phyloP scores from a whole-genome alignment of 2,888 invertebrate genomes.

The Nemapogon koenigi region DNA sequence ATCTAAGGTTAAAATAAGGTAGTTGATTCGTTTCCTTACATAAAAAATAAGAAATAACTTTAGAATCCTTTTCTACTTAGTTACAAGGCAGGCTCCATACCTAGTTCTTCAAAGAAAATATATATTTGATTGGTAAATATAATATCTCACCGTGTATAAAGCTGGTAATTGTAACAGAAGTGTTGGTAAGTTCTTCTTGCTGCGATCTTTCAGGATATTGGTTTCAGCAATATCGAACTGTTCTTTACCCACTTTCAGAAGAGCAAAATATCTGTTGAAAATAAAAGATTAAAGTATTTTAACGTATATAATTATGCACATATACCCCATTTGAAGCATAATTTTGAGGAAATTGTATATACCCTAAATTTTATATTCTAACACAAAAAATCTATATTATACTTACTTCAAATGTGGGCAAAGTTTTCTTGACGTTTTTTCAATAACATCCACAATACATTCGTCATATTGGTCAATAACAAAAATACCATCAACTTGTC shows the following conservation, averaged over 20 bases:
- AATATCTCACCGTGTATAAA: constrained; percentile 1
- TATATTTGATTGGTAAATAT: too few relatives aligned
- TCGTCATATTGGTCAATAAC: constrained; percentile 1
- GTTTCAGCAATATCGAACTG: neutral
- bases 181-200: neutral
- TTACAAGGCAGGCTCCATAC: too few relatives aligned
- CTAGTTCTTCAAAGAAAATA: too few relatives aligned
- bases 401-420: constrained; percentile 5
- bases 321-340: neutral
- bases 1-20: too few relatives aligned
- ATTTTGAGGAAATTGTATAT: too few relatives aligned
- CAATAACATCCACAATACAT: constrained; percentile 1
- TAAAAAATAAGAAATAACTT: too few relatives aligned
- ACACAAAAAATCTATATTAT: neutral
- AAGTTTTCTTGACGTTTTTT: constrained; percentile 2
- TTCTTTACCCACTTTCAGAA: neutral
- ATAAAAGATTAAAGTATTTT: neutral
- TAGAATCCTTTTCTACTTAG: too few relatives aligned
- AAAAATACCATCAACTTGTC: constrained; percentile 2
- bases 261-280: neutral
- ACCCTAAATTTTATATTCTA: too few relatives aligned
- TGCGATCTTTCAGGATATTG: constrained; percentile 4
- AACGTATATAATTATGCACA: neutral
- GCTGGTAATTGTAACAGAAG: constrained; percentile 3
- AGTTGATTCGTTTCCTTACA: too few relatives aligned